Conservation (phyloP, 2,888 invertebrate genomes). For the Agrilus cyanescens region DNA sequence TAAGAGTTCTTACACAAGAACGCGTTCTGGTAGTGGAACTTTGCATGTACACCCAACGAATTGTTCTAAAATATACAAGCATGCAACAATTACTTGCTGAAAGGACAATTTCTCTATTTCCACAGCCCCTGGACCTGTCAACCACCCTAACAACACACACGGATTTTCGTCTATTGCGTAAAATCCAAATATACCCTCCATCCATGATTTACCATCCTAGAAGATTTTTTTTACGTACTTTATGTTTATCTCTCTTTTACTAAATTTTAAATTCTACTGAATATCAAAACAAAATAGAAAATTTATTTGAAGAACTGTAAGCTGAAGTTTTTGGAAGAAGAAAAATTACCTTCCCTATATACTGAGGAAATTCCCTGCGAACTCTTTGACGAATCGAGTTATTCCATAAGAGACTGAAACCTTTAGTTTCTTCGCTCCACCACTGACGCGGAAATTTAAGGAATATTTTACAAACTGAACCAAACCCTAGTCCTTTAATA, state of each 20-base stretch:
- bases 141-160: conserved; percentile 55
- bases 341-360: no score
- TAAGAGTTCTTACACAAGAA: conserved; percentile 23
- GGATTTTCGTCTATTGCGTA: conserved; percentile 52
- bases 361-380: conserved; percentile 21
- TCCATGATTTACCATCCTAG: conserved; percentile 42
- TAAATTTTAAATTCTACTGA: no score
- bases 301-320: no score
- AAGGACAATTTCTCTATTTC: conserved; percentile 49
- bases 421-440: conserved; percentile 46
- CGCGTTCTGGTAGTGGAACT: conserved; percentile 36
- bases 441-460: conserved; percentile 50
- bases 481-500: conserved; percentile 49
- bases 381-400: conserved; percentile 34
- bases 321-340: no score
- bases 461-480: conserved; percentile 55
- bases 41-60: conserved; percentile 41
- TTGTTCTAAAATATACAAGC: conserved; percentile 39
- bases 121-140: conserved; percentile 50
- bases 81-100: conserved; percentile 40
- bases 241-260: neutral
- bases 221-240: conserved; percentile 6
- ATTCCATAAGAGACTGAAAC: conserved; percentile 48
- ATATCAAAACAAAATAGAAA: no score
- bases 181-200: conserved; percentile 54